phyloP scores from a whole-genome alignment of 2,797 vertebrate genomes.

The Coluber constrictor region DNA sequence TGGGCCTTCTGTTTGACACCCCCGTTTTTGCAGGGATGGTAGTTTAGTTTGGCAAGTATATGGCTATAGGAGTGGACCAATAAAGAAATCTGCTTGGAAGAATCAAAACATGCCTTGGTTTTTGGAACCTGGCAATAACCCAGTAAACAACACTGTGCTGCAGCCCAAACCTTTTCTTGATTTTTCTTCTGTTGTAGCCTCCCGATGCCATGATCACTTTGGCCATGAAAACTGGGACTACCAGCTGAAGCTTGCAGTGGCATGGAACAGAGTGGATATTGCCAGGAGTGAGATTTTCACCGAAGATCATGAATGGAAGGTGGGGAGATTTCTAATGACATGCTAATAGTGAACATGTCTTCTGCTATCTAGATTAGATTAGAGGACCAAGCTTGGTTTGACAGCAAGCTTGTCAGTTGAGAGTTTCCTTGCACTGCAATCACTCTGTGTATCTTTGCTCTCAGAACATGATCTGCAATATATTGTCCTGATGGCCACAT shows the following conservation, averaged over 20 bases:
- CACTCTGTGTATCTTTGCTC: background rate
- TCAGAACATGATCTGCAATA: background rate
- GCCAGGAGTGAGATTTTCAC: constrained; percentile 92
- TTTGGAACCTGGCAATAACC: background rate
- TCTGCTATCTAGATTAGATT: background rate
- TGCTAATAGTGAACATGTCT: background rate
- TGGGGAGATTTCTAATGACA: constrained; percentile 43
- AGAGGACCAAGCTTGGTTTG: background rate
- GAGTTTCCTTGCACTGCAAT: background rate
- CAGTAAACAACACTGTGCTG: background rate
- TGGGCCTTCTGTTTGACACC: too few relatives aligned
- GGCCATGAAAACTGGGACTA: constrained; percentile 80
- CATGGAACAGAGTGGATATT: constrained; percentile 94
- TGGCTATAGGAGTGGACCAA: background rate
- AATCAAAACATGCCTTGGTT: background rate
- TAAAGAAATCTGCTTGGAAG: background rate
- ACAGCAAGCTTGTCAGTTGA: background rate
- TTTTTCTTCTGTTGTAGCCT: constrained; percentile 70
- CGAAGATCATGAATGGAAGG: constrained; percentile 90
- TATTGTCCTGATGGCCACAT: background rate
- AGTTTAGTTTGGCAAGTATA: background rate
- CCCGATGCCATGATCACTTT: constrained; percentile 72
- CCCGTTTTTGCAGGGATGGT: background rate
- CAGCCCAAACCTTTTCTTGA: background rate
- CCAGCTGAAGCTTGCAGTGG: constrained; percentile 91